Conservation (phyloP, 2,113 vertebrate species). For the Corythaeola cristata region DNA sequence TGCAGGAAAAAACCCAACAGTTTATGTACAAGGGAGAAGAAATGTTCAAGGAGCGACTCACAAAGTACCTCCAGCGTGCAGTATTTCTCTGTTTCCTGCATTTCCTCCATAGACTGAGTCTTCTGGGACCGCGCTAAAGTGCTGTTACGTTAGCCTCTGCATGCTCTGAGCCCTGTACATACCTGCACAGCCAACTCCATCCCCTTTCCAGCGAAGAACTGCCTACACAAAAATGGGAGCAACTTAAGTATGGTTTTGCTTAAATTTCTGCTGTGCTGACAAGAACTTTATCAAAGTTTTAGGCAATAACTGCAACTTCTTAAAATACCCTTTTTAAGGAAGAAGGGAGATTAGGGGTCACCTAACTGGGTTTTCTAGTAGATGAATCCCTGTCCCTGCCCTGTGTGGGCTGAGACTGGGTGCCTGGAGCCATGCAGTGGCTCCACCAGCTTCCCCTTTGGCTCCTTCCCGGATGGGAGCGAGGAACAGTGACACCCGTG, state of each 20-base stretch:
- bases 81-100: neutral
- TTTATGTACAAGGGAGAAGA: neutral
- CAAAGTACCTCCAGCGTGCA: neutral
- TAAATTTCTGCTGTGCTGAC: neutral
- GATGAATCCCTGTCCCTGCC: too few species aligned
- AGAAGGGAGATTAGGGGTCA: neutral
- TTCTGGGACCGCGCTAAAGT: neutral
- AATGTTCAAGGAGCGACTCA: neutral
- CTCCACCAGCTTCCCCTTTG: neutral
- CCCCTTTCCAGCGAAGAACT: neutral
- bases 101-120: neutral
- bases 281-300: neutral
- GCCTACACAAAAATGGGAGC: neutral
- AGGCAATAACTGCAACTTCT: neutral
- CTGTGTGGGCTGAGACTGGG: neutral
- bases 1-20: neutral
- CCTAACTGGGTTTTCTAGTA: neutral
- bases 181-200: neutral
- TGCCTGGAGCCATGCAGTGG: neutral
- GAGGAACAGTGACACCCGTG: accelerated
- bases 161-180: neutral
- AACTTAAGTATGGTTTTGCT: neutral
- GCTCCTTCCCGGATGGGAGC: accelerated
- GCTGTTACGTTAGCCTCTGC: neutral
- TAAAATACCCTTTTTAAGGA: neutral